These are phyloP conservation scores for Melospiza melodia DNA, from an alignment of 2,113 vertebrate genomes.

Conservation along the genomic window DNA sequence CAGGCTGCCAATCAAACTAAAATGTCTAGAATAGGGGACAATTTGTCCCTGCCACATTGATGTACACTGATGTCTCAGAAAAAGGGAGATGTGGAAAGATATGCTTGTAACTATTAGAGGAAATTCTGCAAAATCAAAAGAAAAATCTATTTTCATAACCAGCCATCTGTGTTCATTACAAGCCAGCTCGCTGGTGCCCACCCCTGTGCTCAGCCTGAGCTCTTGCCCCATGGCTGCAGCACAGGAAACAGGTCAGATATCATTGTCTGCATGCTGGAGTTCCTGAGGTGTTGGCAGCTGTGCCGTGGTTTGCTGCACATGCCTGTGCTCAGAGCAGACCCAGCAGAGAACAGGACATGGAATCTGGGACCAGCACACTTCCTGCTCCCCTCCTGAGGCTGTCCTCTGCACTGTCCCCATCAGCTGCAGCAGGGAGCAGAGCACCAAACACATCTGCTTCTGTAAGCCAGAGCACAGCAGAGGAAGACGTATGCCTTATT, in stretches of 20 bases:
- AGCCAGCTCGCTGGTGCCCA: not conserved
- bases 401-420: fast-evolving
- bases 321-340: not conserved
- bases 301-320: not conserved
- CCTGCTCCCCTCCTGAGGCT: not conserved
- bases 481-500: not conserved
- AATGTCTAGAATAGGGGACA: not conserved
- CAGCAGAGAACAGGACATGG: not conserved
- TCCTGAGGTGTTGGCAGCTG: not conserved
- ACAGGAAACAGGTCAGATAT: not conserved
- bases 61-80: not conserved
- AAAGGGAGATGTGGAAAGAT: not conserved
- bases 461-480: not conserved
- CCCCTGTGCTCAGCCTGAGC: not conserved
- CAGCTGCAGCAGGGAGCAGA: not conserved
- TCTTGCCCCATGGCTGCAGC: not conserved
- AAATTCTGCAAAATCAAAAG: not conserved
- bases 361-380: not conserved
- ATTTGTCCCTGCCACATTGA: not conserved
- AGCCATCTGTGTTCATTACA: not conserved
- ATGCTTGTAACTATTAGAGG: not conserved
- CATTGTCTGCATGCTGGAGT: not conserved
- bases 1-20: not conserved
- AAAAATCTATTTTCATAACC: not conserved
- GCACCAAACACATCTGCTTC: not conserved